Evolutionary conservation across 2,888 invertebrate species (phyloP).

Genomic region (Stictocephala bisonia): DNA sequence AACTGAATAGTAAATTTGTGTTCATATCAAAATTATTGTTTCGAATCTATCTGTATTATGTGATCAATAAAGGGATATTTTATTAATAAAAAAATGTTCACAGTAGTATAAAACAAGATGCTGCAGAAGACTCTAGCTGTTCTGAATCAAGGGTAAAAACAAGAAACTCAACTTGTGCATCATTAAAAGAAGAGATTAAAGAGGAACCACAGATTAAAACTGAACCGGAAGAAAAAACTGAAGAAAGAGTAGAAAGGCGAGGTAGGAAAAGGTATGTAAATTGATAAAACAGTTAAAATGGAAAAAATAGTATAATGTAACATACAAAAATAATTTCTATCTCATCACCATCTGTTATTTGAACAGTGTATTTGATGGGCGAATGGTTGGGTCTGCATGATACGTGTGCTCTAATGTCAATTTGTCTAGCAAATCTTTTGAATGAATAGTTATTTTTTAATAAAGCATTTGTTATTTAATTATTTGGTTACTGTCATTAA

Average conservation of each 20-base stretch:
- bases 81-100: not conserved
- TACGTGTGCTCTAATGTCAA: too few species aligned
- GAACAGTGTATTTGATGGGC: too few species aligned
- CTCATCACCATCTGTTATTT: too few species aligned
- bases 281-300: not conserved
- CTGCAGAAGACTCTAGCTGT: conserved; percentile 13
- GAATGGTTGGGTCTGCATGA: too few species aligned
- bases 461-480: too few species aligned
- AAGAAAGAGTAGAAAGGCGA: conserved; percentile 45
- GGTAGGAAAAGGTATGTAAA: conserved; percentile 48
- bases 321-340: too few species aligned
- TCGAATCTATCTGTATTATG: not conserved
- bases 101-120: conserved; percentile 15
- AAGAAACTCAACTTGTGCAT: not conserved
- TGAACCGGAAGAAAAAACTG: conserved; percentile 38
- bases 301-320: not conserved
- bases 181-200: conserved; percentile 27
- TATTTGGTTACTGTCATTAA: too few species aligned
- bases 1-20: too few species aligned
- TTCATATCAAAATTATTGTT: not conserved
- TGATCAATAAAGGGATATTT: not conserved
- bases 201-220: not conserved
- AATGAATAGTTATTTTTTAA: too few species aligned
- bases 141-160: conserved; percentile 28
- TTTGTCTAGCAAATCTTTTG: too few species aligned